Evolutionary conservation across 2,797 vertebrate genomes (phyloP).

Genomic region (Molossus alvarezi): DNA sequence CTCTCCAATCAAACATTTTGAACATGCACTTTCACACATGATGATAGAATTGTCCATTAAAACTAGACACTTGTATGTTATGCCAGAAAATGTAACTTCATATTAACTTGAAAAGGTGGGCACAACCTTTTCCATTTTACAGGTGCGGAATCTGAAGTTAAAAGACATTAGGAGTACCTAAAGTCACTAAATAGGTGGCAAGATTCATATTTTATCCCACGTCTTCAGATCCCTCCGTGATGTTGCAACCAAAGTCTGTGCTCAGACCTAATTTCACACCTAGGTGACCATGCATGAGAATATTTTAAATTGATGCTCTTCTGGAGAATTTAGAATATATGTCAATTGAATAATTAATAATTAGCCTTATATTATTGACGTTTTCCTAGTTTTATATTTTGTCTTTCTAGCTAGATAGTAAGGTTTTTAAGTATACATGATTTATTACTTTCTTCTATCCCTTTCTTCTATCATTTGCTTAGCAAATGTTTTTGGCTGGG

Average conservation of each 20-base stretch:
- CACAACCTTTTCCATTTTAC: background rate
- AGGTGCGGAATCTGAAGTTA: background rate
- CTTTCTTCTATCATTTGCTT: background rate
- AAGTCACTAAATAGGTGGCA: background rate
- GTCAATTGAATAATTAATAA: background rate
- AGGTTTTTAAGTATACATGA: background rate
- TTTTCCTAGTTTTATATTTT: background rate
- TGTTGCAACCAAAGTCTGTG: background rate
- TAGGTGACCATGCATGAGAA: background rate
- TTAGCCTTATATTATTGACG: background rate
- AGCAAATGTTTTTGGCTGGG: background rate
- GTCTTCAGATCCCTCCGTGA: background rate
- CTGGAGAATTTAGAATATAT: background rate
- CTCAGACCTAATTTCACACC: background rate
- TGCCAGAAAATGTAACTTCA: constrained; percentile 14
- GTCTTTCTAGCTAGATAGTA: background rate
- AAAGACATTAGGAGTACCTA: background rate
- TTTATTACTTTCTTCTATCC: background rate
- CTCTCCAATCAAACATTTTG: background rate
- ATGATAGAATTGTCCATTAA: background rate
- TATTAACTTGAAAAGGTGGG: background rate
- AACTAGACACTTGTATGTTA: background rate
- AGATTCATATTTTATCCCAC: constrained; percentile 1
- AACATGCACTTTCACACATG: background rate
- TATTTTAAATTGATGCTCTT: background rate